phyloP scores from a whole-genome alignment of 2,888 invertebrate species.

The Andrena hattorfiana region DNA sequence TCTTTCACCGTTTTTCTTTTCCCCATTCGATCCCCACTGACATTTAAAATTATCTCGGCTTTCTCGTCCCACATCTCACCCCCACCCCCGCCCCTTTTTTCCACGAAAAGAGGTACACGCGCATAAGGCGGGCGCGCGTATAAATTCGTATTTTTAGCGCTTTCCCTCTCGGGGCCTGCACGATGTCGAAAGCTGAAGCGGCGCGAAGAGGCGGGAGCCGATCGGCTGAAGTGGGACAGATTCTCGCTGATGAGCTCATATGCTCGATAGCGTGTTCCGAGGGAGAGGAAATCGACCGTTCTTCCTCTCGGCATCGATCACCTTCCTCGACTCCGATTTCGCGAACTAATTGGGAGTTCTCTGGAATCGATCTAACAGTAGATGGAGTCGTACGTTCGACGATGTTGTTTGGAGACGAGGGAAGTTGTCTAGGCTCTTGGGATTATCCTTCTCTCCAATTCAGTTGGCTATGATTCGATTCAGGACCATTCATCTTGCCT shows the following conservation, averaged over 20 bases:
- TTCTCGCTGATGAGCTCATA: constrained; percentile 79
- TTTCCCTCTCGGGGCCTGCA: constrained; percentile 46
- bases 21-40: constrained; percentile 22
- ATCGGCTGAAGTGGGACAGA: constrained; percentile 77
- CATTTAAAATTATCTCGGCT: constrained; percentile 58
- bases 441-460: too few relatives aligned
- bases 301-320: background rate
- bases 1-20: background rate
- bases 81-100: constrained; percentile 6
- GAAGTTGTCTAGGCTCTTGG: too few relatives aligned
- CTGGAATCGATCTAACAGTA: background rate
- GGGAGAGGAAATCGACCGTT: constrained; percentile 22
- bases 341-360: background rate
- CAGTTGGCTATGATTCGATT: too few relatives aligned
- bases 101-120: constrained; percentile 30
- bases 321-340: background rate
- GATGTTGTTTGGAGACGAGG: too few relatives aligned
- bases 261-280: constrained; percentile 10
- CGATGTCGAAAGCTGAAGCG: constrained; percentile 47
- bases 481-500: too few relatives aligned
- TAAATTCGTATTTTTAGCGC: constrained; percentile 73
- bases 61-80: constrained; percentile 18
- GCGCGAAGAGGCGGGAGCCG: constrained; percentile 33
- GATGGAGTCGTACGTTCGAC: too few relatives aligned
- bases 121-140: constrained; percentile 43